phyloP scores from a whole-genome alignment of 1,140 invertebrate genomes.

The Macrobrachium rosenbergii region DNA sequence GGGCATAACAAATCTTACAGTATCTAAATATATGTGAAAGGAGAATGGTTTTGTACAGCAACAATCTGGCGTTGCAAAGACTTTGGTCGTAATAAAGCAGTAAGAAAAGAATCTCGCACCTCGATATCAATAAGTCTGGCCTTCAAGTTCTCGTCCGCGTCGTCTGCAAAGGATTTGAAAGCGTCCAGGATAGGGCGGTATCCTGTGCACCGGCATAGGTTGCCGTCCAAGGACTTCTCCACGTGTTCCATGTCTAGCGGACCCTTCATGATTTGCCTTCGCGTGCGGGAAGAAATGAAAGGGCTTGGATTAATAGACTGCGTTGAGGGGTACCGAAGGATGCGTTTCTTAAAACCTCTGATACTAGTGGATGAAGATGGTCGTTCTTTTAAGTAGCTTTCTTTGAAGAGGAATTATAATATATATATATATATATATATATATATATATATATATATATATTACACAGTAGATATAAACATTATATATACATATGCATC shows the following conservation, averaged over 20 bases:
- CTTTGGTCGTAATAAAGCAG: too few relatives aligned
- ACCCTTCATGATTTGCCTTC: slow-evolving; percentile 66
- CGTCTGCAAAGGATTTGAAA: slow-evolving; percentile 82
- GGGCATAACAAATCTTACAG: too few relatives aligned
- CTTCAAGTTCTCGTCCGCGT: slow-evolving; percentile 71
- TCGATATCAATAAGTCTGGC: slow-evolving; percentile 58
- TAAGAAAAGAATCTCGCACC: not conserved
- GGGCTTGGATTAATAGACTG: not conserved
- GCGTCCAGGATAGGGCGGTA: slow-evolving; percentile 87
- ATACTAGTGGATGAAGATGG: not conserved
- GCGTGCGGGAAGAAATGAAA: slow-evolving; percentile 52
- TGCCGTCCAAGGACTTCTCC: slow-evolving; percentile 84
- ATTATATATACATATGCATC: too few relatives aligned
- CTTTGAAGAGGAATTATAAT: not conserved
- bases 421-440: not conserved
- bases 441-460: not conserved
- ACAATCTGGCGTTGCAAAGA: too few relatives aligned
- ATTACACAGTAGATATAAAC: not conserved
- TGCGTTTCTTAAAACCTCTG: not conserved
- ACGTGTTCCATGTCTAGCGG: slow-evolving; percentile 78
- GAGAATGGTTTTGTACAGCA: too few relatives aligned
- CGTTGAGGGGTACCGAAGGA: not conserved
- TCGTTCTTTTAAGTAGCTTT: not conserved
- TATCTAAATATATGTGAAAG: too few relatives aligned
- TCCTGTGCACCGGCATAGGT: slow-evolving; percentile 89